Evolutionary conservation across 1,140 invertebrate species (phyloP), one percentile per base, ranked within the genome.

Genomic region (Megathymus violae): DNA sequence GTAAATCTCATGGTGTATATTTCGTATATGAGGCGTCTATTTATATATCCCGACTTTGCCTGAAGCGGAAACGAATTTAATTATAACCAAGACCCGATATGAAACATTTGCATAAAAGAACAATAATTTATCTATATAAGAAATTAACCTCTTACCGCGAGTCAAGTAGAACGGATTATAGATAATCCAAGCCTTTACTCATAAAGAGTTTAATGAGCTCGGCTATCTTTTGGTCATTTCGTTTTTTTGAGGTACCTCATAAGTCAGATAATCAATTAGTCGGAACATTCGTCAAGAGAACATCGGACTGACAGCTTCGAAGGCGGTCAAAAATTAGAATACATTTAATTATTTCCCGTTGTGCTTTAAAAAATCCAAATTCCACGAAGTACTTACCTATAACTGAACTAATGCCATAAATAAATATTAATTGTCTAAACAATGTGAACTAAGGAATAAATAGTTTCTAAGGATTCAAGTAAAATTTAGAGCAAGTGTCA

Each of bases 71-170:
- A 77, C 67, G 73, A 80, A 81, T 85, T 88, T 90, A 90, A 90
- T 90, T 88, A 88, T 82, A 86, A 82, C 69, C 76, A 69, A 80
- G 78, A 71, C 80, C 64, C 60, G 76, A 67, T 68, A 62, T 68
- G 11, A 61, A 54, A 14, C 76, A 88, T 90, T 90, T 88, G 85
- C 88, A 90, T 90, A 84, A 90, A 86, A 85, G 66, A 78, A 83
- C 76, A 74, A 90, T 90, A 88, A 80, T 82, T 90, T 84, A 90
- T 83, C 71, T 73, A 73, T 70, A 80, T 76, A 78, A 80, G 76
- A 80, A 85, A 84, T 88, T 88, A 88, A 86, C 82, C 80, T 86
- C 71, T 76, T 82, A 75, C 75, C 76, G 80, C 76, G 66, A 78
- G 82, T 85, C 82, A 87, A 87, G 85, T 87, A 81, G 82, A 67